Evolutionary conservation across 2,113 vertebrate species (phyloP).

Genomic region (Formicarius rufipectus): DNA sequence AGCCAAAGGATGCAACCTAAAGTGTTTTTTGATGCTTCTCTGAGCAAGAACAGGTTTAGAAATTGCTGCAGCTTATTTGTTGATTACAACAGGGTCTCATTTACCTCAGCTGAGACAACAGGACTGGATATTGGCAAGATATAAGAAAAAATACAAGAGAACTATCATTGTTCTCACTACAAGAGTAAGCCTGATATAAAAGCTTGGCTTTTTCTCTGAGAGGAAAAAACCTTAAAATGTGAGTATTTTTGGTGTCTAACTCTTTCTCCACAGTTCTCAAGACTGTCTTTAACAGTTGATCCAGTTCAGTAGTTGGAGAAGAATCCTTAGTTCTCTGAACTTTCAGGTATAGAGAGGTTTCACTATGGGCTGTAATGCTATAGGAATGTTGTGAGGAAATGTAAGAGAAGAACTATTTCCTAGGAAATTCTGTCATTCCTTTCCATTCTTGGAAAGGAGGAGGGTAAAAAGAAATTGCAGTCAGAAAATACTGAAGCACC

Average conservation of each 20-base stretch:
- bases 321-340: neutral
- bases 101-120: neutral
- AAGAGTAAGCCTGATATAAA: neutral
- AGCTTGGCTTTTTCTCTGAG: neutral
- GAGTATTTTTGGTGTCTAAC: neutral
- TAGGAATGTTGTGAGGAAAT: neutral
- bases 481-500: neutral
- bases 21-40: neutral
- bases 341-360: neutral
- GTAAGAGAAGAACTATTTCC: neutral
- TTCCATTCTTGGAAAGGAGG: neutral
- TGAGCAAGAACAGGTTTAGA: neutral
- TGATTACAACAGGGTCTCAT: neutral
- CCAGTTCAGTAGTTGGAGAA: neutral
- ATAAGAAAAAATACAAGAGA: neutral
- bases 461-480: neutral
- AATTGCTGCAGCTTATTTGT: slow-evolving; percentile 1
- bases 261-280: neutral
- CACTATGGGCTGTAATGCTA: neutral
- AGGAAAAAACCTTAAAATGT: neutral
- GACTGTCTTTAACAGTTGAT: neutral
- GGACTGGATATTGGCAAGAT: neutral
- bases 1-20: neutral
- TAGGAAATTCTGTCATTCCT: neutral
- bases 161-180: neutral